These are phyloP conservation scores for Protodeltote pygarga DNA, from an alignment of 2,888 invertebrate species.

Conservation along the genomic window DNA sequence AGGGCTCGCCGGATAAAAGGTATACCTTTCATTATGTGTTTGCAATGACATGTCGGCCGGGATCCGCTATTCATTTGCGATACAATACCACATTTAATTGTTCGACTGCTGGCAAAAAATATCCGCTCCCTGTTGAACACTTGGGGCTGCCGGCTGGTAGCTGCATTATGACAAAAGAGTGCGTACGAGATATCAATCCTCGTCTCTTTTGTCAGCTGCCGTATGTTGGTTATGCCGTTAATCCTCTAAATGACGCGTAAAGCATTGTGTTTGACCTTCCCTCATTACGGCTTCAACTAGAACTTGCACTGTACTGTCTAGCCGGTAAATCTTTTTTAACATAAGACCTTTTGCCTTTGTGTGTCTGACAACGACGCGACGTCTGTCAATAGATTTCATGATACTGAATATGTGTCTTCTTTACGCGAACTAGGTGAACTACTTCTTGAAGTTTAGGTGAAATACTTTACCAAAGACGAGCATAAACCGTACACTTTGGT, in stretches of 20 bases:
- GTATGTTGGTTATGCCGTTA: conserved; percentile 56
- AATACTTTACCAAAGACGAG: conserved; percentile 1
- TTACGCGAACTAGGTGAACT: neutral
- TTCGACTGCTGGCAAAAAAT: conserved; percentile 46
- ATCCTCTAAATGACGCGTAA: conserved; percentile 64
- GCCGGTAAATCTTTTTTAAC: conserved; percentile 19
- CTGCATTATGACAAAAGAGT: conserved; percentile 67
- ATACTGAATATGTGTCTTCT: conserved; percentile 2
- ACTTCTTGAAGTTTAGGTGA: too few relatives aligned
- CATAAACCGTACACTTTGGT: too few relatives aligned
- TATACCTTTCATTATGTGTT: conserved; percentile 61
- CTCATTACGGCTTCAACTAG: conserved; percentile 71
- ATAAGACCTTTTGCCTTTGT: conserved; percentile 10
- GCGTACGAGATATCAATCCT: conserved; percentile 41
- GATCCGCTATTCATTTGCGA: conserved; percentile 61
- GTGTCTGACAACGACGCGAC: conserved; percentile 14
- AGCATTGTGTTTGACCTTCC: conserved; percentile 69
- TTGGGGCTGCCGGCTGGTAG: too few relatives aligned
- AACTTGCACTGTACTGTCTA: conserved; percentile 35
- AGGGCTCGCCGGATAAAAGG: conserved; percentile 80
- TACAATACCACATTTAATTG: conserved; percentile 64
- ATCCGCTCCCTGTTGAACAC: conserved; percentile 40
- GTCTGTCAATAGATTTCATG: conserved; percentile 23
- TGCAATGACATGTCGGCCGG: conserved; percentile 65
- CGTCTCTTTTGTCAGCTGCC: conserved; percentile 52